These are phyloP conservation scores for Lymantria monacha DNA, from an alignment of 2,888 invertebrate species.

Conservation along the genomic window DNA sequence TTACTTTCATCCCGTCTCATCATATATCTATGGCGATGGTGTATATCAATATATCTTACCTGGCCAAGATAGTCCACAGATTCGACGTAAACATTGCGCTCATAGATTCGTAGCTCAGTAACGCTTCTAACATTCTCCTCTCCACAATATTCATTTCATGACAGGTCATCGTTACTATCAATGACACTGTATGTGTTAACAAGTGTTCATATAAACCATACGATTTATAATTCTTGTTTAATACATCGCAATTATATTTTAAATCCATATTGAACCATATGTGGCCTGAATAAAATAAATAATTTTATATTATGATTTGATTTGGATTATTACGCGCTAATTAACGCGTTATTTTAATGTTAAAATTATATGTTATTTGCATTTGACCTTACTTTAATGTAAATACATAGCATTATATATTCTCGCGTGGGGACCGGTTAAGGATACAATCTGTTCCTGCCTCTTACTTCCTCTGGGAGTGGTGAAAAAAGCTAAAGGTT, in stretches of 20 bases:
- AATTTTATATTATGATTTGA: background rate
- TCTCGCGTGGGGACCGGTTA: too few species aligned
- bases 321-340: too few species aligned
- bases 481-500: too few species aligned
- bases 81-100: slow-evolving; percentile 59
- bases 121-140: slow-evolving; percentile 43
- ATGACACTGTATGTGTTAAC: slow-evolving; percentile 40
- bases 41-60: slow-evolving; percentile 47
- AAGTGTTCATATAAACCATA: slow-evolving; percentile 54
- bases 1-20: too few species aligned
- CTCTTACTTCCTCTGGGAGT: too few species aligned
- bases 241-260: slow-evolving; percentile 29
- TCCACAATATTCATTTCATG: slow-evolving; percentile 51
- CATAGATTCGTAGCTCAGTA: slow-evolving; percentile 48
- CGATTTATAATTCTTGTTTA: slow-evolving; percentile 14
- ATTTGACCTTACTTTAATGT: too few species aligned
- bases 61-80: slow-evolving; percentile 59
- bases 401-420: too few species aligned
- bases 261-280: slow-evolving; percentile 51
- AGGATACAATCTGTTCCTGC: too few species aligned
- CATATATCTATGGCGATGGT: too few species aligned
- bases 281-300: slow-evolving; percentile 47
- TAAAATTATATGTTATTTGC: too few species aligned
- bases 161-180: slow-evolving; percentile 39
- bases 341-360: too few species aligned